Evolutionary conservation across 2,888 invertebrate species (phyloP).

Genomic region (Xanthorhoe spadicearia): DNA sequence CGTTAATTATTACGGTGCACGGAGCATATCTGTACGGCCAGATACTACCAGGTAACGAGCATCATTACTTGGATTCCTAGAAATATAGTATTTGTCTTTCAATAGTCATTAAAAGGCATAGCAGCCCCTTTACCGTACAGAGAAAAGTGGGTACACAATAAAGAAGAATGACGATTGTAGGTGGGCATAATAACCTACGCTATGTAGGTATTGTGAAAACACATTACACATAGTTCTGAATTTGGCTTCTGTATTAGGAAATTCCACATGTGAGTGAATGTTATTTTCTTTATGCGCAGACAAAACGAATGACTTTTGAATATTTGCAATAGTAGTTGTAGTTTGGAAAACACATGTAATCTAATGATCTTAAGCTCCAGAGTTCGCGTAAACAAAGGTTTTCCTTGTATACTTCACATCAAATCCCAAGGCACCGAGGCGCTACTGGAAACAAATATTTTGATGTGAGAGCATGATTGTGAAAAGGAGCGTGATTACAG

Average conservation of each 20-base stretch:
- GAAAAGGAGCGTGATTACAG: slow-evolving; percentile 75
- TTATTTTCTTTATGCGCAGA: neutral
- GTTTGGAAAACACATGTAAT: neutral
- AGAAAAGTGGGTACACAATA: neutral
- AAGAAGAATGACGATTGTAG: neutral
- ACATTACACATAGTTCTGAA: neutral
- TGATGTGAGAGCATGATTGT: slow-evolving; percentile 68
- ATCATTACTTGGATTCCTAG: neutral
- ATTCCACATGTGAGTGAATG: neutral
- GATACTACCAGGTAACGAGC: slow-evolving; percentile 20
- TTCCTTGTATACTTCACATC: slow-evolving; percentile 8
- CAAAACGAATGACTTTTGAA: neutral
- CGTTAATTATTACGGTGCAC: slow-evolving; percentile 69
- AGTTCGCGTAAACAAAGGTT: slow-evolving; percentile 11
- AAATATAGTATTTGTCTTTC: neutral
- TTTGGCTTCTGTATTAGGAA: neutral
- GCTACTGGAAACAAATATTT: slow-evolving; percentile 38
- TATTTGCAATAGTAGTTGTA: neutral
- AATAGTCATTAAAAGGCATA: neutral
- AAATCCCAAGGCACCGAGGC: slow-evolving; percentile 7
- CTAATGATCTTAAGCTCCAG: slow-evolving; percentile 2
- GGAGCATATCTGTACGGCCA: slow-evolving; percentile 44
- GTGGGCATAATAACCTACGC: neutral
- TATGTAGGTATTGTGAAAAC: too few relatives aligned
- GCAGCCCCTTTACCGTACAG: neutral